These are phyloP conservation scores for Schrankia costaestrigalis DNA, from an alignment of 2,888 invertebrate species.

Conservation along the genomic window DNA sequence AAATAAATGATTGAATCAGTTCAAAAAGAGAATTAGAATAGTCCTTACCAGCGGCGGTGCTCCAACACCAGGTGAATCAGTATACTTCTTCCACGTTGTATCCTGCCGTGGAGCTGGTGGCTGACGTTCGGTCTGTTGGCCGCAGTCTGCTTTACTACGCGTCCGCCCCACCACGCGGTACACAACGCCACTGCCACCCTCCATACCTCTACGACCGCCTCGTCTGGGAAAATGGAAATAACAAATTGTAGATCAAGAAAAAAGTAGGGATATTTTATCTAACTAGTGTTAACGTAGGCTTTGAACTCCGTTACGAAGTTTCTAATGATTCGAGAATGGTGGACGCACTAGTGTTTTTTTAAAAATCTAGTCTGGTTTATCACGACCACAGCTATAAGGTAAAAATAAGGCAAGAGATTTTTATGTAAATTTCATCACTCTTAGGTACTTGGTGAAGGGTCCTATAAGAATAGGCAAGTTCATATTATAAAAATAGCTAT, in stretches of 20 bases:
- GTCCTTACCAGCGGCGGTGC: constrained; percentile 69
- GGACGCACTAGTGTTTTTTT: too few relatives aligned
- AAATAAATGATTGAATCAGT: too few relatives aligned
- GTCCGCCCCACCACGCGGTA: constrained; percentile 74
- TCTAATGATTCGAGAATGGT: too few relatives aligned
- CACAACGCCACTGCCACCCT: constrained; percentile 79
- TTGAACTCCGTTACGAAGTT: too few relatives aligned
- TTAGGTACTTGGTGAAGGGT: too few relatives aligned
- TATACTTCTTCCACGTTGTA: constrained; percentile 83
- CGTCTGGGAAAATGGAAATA: constrained; percentile 58
- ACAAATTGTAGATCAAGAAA: not conserved
- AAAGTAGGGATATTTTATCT: too few relatives aligned
- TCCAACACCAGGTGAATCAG: constrained; percentile 83
- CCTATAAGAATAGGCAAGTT: not conserved
- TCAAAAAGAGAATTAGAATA: too few relatives aligned
- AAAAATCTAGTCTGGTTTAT: too few relatives aligned
- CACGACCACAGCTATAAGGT: too few relatives aligned
- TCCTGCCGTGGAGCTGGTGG: constrained; percentile 65
- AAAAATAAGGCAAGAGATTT: too few relatives aligned
- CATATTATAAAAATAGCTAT: not conserved
- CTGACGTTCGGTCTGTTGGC: constrained; percentile 73
- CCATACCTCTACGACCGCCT: constrained; percentile 78
- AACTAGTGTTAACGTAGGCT: too few relatives aligned
- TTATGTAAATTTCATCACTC: too few relatives aligned
- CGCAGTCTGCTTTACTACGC: constrained; percentile 74